phyloP scores from a whole-genome alignment of 2,113 vertebrate species.

The Takifugu bimaculatus region DNA sequence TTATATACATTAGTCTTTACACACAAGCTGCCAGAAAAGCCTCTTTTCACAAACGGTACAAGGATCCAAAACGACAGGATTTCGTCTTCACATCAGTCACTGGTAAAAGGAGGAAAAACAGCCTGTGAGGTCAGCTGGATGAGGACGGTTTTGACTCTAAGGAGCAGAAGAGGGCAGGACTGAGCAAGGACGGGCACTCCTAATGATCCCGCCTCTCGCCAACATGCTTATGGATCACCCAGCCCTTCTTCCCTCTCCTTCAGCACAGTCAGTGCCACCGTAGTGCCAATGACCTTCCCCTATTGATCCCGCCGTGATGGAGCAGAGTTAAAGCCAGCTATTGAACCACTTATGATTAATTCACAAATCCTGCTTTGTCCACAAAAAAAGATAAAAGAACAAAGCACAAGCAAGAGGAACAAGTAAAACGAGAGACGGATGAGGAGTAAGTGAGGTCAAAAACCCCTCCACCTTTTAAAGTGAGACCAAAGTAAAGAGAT shows the following conservation, averaged over 20 bases:
- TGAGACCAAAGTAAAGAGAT: conserved; percentile 43
- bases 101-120: no score
- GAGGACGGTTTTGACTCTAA: no score
- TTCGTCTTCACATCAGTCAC: no score
- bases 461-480: conserved; percentile 51
- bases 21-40: no score
- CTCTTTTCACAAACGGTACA: no score
- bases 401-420: conserved; percentile 49
- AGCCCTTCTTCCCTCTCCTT: conserved; percentile 54
- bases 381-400: conserved; percentile 64
- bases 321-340: conserved; percentile 70
- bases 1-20: no score
- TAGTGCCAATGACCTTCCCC: conserved; percentile 61
- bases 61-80: no score
- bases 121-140: no score
- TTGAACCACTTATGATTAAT: conserved; percentile 77
- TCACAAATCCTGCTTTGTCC: conserved; percentile 71
- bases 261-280: conserved; percentile 49
- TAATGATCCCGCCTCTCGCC: conserved; percentile 53
- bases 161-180: not conserved
- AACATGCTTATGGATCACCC: conserved; percentile 70
- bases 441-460: conserved; percentile 51
- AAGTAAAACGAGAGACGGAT: conserved; percentile 39
- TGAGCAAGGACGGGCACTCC: conserved; percentile 43
- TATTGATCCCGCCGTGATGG: conserved; percentile 70